Evolutionary conservation across 2,888 invertebrate genomes (phyloP), one percentile per base, ranked within the genome.

Genomic region (Synanthedon andrenaeformis): DNA sequence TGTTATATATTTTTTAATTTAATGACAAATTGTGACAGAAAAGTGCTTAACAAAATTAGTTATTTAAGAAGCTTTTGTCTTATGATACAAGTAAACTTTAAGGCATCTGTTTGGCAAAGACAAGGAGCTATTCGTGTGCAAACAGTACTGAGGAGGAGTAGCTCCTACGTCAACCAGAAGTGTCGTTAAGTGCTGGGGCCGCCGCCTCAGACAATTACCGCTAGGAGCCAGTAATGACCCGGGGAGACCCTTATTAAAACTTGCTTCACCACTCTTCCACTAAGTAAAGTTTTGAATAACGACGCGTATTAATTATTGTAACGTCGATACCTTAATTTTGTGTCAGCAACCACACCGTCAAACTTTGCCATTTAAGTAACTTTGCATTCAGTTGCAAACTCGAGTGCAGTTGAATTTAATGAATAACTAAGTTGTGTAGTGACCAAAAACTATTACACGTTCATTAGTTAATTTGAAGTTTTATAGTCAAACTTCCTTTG

Each of bases 191-290:
- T 56, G 62, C 54, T 53, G 58, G 57, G 54, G 51, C 58, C 61
- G 57, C 65, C 72, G 72, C 71, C 72, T 68, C 67, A 74, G 68
- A 74, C 78, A 78, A 81, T 82, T 82, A 80, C 80, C 71, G 74
- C 35, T 35, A 35, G 35, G 76, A 71, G 72, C 67, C 73, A 64
- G 76, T 82, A 82, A 82, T 79, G 81, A 80, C 79, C 79, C 76
- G 71, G 65, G 70, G 76, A 73, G 76, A 79, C 82, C 83, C 80
- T 82, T 82, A 81, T 81, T 81, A 81, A 80, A 82, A 82, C 81
- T 82, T 79, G 70, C 76, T 74, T 72, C 70, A 70, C 71, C 72
- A 72, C 69, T 68, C 72, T 72, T 68, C 69, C 64, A 67, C 70
- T 69, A 68, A 70, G 69, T 71, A 69, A 79, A 82, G 71, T 81